phyloP scores from a whole-genome alignment of 2,888 invertebrate species.

The Leptinotarsa peninsularis region DNA sequence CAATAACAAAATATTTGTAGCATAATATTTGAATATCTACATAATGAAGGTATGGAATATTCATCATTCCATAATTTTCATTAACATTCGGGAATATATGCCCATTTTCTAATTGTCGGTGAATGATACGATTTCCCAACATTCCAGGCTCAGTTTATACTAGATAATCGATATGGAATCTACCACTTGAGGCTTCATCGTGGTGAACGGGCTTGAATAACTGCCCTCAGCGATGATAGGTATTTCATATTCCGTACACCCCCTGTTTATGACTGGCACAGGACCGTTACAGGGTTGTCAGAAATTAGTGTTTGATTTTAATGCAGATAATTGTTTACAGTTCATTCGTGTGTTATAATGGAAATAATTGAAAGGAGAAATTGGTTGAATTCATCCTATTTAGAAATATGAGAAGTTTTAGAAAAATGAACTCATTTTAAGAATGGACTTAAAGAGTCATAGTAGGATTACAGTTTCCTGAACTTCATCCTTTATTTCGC shows the following conservation, averaged over 20 bases:
- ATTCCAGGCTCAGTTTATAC: conserved; percentile 50
- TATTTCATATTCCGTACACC: conserved; percentile 51
- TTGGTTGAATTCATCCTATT: no score
- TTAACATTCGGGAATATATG: conserved; percentile 13
- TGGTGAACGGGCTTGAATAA: conserved; percentile 47
- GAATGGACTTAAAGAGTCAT: no score
- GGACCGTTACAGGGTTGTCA: neutral
- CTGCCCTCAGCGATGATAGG: conserved; percentile 50
- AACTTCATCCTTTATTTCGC: no score
- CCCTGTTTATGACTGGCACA: neutral
- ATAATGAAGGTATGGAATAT: neutral
- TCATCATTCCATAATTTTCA: conserved; percentile 10
- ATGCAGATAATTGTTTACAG: no score
- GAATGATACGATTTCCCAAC: conserved; percentile 44
- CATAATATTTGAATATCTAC: neutral
- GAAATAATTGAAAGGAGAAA: no score
- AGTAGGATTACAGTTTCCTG: no score
- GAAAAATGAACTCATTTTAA: no score
- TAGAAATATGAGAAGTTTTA: no score
- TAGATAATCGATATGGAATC: conserved; percentile 52
- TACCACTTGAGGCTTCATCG: conserved; percentile 38
- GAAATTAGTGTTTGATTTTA: neutral
- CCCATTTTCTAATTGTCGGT: conserved; percentile 39
- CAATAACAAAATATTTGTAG: neutral
- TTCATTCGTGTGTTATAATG: no score